A percentile compares a stretch with the other conserved stretches of the same genome.
Conservation (phyloP, 2,888 invertebrate species). For the Drosophila anceps region DNA sequence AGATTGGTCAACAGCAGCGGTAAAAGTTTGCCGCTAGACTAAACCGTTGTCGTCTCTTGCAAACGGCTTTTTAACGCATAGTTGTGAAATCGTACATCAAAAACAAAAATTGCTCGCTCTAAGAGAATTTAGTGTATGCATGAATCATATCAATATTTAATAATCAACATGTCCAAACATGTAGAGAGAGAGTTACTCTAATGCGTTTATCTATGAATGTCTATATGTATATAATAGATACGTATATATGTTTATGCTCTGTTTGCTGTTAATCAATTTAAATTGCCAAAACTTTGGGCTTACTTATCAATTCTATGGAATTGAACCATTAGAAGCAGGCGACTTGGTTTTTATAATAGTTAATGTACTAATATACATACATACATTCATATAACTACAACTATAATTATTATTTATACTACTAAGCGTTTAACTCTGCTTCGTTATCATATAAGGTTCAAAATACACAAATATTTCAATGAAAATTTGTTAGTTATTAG, state of each 20-base stretch:
- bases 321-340: not conserved
- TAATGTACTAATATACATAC: not conserved
- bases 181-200: not conserved
- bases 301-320: constrained; percentile 8
- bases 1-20: not conserved
- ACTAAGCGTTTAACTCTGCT: too few relatives aligned
- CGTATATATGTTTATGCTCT: too few relatives aligned
- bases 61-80: not conserved
- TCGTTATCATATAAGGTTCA: not conserved
- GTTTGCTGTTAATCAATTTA: not conserved
- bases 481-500: not conserved
- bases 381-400: not conserved
- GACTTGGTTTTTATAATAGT: not conserved
- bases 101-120: not conserved
- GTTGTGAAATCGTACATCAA: not conserved
- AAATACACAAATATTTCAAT: not conserved
- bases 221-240: not conserved
- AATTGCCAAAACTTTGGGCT: not conserved
- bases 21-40: not conserved
- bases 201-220: not conserved
- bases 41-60: not conserved
- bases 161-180: not conserved
- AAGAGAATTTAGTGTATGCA: not conserved
- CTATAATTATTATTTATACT: not conserved
- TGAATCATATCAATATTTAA: not conserved